phyloP scores from a whole-genome alignment of 1,140 invertebrate species.

The Drosophila nebulosa region DNA sequence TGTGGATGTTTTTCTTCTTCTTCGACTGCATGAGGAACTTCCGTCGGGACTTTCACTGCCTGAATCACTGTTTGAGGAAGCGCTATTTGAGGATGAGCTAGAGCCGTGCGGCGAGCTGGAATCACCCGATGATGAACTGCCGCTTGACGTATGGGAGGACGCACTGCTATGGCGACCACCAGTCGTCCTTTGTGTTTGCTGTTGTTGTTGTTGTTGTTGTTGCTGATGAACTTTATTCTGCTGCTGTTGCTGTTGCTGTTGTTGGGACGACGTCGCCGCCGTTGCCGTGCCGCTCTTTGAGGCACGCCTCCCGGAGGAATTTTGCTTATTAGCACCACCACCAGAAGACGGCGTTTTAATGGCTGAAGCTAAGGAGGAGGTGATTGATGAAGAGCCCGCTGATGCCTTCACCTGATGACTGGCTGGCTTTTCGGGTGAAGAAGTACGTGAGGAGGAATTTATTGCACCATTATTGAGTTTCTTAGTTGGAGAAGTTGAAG shows the following conservation, averaged over 20 bases:
- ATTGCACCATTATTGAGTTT: slow-evolving; percentile 75
- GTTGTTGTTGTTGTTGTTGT: not conserved
- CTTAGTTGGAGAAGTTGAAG: slow-evolving; percentile 61
- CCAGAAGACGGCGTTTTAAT: slow-evolving; percentile 25
- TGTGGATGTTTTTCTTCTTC: not conserved
- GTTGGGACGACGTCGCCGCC: slow-evolving; percentile 64
- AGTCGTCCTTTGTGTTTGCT: not conserved
- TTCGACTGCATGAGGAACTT: slow-evolving; percentile 7
- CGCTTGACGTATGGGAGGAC: slow-evolving; percentile 71
- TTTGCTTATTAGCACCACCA: slow-evolving; percentile 49
- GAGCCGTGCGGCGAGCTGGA: slow-evolving; percentile 60
- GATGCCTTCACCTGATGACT: slow-evolving; percentile 10
- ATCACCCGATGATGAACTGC: slow-evolving; percentile 73
- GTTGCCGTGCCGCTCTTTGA: slow-evolving; percentile 61
- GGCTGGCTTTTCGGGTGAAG: slow-evolving; percentile 47
- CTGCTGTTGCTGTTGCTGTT: not conserved
- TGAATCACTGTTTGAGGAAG: slow-evolving; percentile 52
- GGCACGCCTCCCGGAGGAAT: slow-evolving; percentile 67
- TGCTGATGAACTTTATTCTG: slow-evolving; percentile 27
- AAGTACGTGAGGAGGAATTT: slow-evolving; percentile 31
- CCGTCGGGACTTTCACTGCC: slow-evolving; percentile 48
- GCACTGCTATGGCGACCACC: slow-evolving; percentile 21
- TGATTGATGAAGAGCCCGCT: slow-evolving; percentile 13
- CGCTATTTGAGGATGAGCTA: slow-evolving; percentile 34
- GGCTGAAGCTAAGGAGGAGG: too few relatives aligned